Percentiles rank a stretch among this genome's conserved stretches.
These are phyloP conservation scores for Lypha dubia DNA, from an alignment of 2,888 invertebrate species.

Conservation along the genomic window DNA sequence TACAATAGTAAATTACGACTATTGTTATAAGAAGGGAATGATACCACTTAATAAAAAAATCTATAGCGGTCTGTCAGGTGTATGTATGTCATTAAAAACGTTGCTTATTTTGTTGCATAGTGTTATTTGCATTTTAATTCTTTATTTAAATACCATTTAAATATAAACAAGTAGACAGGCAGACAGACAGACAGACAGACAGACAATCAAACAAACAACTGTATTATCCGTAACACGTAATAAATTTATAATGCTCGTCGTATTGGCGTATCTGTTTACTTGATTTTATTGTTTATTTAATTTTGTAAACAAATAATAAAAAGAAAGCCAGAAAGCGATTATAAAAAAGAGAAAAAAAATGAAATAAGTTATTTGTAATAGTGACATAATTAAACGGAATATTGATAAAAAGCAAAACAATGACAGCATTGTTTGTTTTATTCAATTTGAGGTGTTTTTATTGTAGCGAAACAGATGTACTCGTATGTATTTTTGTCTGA, in stretches of 20 bases:
- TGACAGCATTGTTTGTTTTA: not conserved
- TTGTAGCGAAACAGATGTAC: not conserved
- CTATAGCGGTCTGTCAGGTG: too few relatives aligned
- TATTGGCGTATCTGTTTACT: not conserved
- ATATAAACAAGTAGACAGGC: too few relatives aligned
- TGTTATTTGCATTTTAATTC: not conserved
- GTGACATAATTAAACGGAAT: constrained; percentile 40
- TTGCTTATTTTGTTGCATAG: not conserved
- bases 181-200: too few relatives aligned
- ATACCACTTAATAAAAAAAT: too few relatives aligned
- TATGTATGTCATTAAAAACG: too few relatives aligned
- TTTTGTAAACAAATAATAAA: constrained; percentile 31
- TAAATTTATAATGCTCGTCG: constrained; percentile 1
- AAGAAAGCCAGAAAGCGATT: constrained; percentile 5
- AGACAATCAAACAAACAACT: not conserved
- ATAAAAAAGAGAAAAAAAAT: constrained; percentile 1
- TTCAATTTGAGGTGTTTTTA: not conserved
- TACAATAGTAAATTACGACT: too few relatives aligned
- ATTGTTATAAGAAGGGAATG: too few relatives aligned
- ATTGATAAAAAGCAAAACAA: not conserved
- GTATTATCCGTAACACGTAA: not conserved
- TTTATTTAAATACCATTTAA: not conserved
- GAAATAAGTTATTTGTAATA: constrained; percentile 27
- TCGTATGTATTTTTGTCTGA: too few relatives aligned
- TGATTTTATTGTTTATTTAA: not conserved